phyloP scores from a whole-genome alignment of 1,140 invertebrate species.

The Streblospio benedicti region DNA sequence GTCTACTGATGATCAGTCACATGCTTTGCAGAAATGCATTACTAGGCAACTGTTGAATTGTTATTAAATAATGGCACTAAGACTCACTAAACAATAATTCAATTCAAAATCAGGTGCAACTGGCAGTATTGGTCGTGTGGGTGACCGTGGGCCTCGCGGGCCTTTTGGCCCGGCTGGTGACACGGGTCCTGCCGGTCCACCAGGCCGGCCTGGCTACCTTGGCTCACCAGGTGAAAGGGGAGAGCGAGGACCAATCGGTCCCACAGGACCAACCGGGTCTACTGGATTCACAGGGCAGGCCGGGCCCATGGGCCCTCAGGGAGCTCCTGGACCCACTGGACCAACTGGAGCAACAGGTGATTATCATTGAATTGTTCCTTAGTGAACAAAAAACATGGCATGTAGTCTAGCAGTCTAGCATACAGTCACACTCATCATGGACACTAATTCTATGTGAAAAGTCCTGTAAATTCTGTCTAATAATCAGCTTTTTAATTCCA shows the following conservation, averaged over 20 bases:
- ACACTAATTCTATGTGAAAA: too few relatives aligned
- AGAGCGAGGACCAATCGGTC: background rate
- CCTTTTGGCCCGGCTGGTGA: slow-evolving; percentile 11
- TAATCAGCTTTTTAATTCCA: too few relatives aligned
- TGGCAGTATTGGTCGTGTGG: slow-evolving; percentile 6
- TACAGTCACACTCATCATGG: too few relatives aligned
- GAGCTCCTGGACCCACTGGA: background rate
- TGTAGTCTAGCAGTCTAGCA: background rate
- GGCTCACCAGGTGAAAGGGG: slow-evolving; percentile 5
- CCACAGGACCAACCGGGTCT: background rate
- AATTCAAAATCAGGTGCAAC: background rate
- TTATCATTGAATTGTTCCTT: background rate
- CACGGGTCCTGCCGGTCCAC: slow-evolving; percentile 15
- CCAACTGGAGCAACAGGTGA: background rate
- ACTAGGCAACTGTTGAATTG: too few relatives aligned
- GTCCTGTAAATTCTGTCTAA: too few relatives aligned
- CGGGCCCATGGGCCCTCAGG: background rate
- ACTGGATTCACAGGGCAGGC: background rate
- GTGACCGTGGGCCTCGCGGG: slow-evolving; percentile 6
- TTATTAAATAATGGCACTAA: too few relatives aligned
- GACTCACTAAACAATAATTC: too few relatives aligned
- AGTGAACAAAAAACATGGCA: background rate
- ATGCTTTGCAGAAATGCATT: too few relatives aligned
- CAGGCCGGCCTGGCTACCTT: slow-evolving; percentile 17
- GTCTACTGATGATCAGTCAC: too few relatives aligned